Evolutionary conservation across 2,888 invertebrate species (phyloP).

Genomic region (Protophormia terraenovae): DNA sequence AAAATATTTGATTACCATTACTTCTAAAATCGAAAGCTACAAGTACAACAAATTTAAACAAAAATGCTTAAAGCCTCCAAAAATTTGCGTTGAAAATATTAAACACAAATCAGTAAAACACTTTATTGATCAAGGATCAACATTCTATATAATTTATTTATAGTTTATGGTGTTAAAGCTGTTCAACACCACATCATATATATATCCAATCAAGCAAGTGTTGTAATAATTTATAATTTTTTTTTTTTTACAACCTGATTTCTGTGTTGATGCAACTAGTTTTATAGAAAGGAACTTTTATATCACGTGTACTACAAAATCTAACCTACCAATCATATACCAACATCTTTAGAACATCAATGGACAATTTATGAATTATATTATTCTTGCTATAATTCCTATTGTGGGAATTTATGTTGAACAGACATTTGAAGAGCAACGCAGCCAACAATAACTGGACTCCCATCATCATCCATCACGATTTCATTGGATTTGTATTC

Average conservation of each 20-base stretch:
- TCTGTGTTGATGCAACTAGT: not conserved
- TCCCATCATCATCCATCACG: conserved; percentile 22
- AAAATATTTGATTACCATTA: not conserved
- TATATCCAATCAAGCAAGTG: conserved; percentile 57
- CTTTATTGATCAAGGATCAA: conserved; percentile 18
- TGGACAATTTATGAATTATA: conserved; percentile 76
- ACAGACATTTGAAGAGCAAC: not conserved
- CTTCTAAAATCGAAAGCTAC: too few species aligned
- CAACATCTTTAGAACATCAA: conserved; percentile 70
- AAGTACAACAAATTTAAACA: conserved; percentile 9
- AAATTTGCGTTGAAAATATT: conserved; percentile 9
- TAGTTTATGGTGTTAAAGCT: conserved; percentile 48
- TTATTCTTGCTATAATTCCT: conserved; percentile 73
- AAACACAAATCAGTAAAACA: not conserved
- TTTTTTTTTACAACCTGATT: conserved; percentile 5
- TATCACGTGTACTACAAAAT: too few species aligned
- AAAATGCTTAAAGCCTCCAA: not conserved
- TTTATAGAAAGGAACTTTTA: not conserved
- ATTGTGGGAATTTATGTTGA: conserved; percentile 75
- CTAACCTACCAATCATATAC: conserved; percentile 13
- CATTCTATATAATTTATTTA: conserved; percentile 22
- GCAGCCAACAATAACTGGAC: not conserved
- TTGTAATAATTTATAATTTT: not conserved
- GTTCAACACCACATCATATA: conserved; percentile 50
- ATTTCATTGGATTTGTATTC: conserved; percentile 49